Evolutionary conservation across 2,797 vertebrate genomes (phyloP).

Genomic region (Pangasius macronema): DNA sequence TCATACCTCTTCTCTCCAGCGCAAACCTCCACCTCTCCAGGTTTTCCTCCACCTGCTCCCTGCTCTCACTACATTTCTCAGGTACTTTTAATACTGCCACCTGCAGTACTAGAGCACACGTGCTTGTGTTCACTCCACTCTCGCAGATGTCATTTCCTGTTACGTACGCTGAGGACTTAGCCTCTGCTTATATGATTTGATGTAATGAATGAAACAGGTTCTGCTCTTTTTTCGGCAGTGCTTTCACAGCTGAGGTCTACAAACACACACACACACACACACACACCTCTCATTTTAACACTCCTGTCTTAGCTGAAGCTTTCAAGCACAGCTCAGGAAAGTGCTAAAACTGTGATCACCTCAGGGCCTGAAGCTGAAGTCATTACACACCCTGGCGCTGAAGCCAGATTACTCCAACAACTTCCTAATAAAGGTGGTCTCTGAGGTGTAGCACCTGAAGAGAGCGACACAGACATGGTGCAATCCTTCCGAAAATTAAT

Average conservation of each 20-base stretch:
- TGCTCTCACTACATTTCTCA: too few species aligned
- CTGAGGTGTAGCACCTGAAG: slow-evolving; percentile 44
- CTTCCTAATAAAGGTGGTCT: slow-evolving; percentile 47
- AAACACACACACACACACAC: slow-evolving; percentile 61
- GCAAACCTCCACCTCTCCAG: too few species aligned
- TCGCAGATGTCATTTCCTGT: background rate
- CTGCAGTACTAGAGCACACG: background rate
- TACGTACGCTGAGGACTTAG: background rate
- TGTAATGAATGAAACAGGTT: slow-evolving; percentile 1
- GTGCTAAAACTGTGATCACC: slow-evolving; percentile 94
- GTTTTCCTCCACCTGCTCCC: too few species aligned
- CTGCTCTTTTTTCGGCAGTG: slow-evolving; percentile 23
- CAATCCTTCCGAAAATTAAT: slow-evolving; percentile 43
- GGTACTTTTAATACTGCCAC: background rate
- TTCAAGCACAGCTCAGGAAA: slow-evolving; percentile 81
- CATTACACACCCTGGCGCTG: slow-evolving; percentile 36
- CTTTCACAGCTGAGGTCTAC: slow-evolving; percentile 20
- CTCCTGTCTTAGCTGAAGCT: slow-evolving; percentile 73
- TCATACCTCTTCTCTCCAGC: too few species aligned
- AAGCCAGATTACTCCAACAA: slow-evolving; percentile 41
- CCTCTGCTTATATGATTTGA: background rate
- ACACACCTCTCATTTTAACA: slow-evolving; percentile 84
- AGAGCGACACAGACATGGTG: slow-evolving; percentile 35
- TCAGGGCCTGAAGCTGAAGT: slow-evolving; percentile 84
- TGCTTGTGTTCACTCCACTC: too few species aligned